These are phyloP conservation scores for Phenacoccus solenopsis DNA, from an alignment of 1,140 invertebrate species.

Conservation along the genomic window DNA sequence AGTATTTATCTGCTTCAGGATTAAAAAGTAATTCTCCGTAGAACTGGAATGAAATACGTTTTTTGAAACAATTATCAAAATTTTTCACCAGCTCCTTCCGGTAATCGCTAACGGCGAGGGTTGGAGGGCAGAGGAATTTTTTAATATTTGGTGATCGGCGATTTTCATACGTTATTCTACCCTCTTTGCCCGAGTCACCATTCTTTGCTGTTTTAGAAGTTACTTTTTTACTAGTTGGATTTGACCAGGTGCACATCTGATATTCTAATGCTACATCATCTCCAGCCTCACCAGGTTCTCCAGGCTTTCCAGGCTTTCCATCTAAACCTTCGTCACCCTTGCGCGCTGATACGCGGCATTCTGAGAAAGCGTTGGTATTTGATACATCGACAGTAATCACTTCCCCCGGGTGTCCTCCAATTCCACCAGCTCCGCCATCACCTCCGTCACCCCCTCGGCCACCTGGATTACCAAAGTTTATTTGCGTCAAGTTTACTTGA, in stretches of 20 bases:
- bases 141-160: neutral
- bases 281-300: neutral
- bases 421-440: conserved; percentile 10
- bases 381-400: neutral
- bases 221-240: no score
- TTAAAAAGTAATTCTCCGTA: no score
- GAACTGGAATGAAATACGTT: neutral
- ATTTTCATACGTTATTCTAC: no score
- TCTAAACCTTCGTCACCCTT: neutral
- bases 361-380: no score
- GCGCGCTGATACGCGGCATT: no score
- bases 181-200: no score
- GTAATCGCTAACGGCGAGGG: neutral
- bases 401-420: neutral
- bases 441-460: conserved; percentile 7
- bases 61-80: neutral
- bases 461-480: neutral
- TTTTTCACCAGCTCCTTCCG: neutral
- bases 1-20: no score
- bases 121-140: neutral
- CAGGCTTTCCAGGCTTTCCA: neutral
- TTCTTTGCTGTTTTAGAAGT: no score
- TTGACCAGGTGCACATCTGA: no score
- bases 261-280: no score
- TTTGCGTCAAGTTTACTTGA: no score